Evolutionary conservation across 2,888 invertebrate genomes (phyloP), one percentile per base, ranked within the genome.

Genomic region (Augiades crinisus): DNA sequence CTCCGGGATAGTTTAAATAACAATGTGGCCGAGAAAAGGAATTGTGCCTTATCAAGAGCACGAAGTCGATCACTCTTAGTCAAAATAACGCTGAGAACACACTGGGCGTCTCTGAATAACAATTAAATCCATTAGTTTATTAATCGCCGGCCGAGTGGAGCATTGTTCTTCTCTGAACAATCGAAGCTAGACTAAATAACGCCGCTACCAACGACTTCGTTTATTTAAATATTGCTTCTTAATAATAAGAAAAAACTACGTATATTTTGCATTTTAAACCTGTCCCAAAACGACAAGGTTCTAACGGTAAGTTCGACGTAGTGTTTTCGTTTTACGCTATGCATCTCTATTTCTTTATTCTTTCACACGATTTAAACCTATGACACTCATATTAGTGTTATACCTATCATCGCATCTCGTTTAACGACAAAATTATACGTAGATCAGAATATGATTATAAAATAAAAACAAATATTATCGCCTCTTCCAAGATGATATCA

Each of bases 141-240:
- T 84, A 87, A 87, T 87, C 78, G 73, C 69, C 55, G 70, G 60
- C 36, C 71, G 65, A 63, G 67, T 64, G 64, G 57, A 69, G 78
- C 87, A 88, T 87, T 88, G 87, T 87, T 88, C 83, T 65, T 61
- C 59, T 54, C 66, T 46, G 78, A 82, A 85, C 86, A 84, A 82
- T 83, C 79, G 81, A 67, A 62, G 77, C 81, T 87, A 88, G 87
- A 88, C 87, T 81, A 88, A 87, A 87, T 88, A 88, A 78, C 68
- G 61, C 55, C 45, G 47, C 30, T 44, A 47, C 33, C 53, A 46
- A 53, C 70, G 70, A 68, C 68, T 81, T 80, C 63, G 61, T 68
- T 83, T 83, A 81, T 80, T 62, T 68, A 67, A 76, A 75, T 70
- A 68, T 70, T 69, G 71, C 65, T 13, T 30, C 36, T 10, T 36